Percentiles rank a stretch among this genome's conserved stretches.
Conservation (phyloP, 2,113 vertebrate genomes). For the Rallus limicola region DNA sequence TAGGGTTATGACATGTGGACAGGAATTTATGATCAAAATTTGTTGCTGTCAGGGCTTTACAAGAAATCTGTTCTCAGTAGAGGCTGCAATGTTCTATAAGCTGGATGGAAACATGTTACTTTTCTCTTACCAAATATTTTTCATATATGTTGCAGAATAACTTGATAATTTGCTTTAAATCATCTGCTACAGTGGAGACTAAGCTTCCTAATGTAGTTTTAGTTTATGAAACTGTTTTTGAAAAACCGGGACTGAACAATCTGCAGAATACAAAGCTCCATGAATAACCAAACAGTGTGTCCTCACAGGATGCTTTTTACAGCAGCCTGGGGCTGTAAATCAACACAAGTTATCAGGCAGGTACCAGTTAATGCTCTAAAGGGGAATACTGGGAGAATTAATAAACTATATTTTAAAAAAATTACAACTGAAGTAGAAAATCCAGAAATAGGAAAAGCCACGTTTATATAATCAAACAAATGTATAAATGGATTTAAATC, state of each 20-base stretch:
- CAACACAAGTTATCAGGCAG: neutral
- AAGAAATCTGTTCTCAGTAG: neutral
- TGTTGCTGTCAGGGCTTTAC: neutral
- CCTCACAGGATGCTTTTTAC: neutral
- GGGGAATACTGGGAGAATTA: neutral
- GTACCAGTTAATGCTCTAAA: neutral
- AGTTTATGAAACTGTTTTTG: neutral
- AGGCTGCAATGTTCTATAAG: neutral
- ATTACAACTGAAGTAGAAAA: neutral
- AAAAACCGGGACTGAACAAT: neutral
- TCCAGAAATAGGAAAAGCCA: neutral
- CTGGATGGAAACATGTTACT: neutral
- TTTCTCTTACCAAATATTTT: neutral
- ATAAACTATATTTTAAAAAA: neutral
- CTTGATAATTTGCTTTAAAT: conserved; percentile 1
- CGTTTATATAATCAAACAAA: neutral
- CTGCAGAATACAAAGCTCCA: neutral
- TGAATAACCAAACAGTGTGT: neutral
- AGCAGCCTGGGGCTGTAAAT: neutral
- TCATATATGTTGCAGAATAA: neutral
- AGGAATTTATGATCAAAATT: neutral
- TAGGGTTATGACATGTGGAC: neutral
- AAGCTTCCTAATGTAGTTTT: neutral
- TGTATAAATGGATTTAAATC: neutral
- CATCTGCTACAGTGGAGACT: neutral